Evolutionary conservation across 2,888 invertebrate species (phyloP).

Genomic region (Drosophila siamana): DNA sequence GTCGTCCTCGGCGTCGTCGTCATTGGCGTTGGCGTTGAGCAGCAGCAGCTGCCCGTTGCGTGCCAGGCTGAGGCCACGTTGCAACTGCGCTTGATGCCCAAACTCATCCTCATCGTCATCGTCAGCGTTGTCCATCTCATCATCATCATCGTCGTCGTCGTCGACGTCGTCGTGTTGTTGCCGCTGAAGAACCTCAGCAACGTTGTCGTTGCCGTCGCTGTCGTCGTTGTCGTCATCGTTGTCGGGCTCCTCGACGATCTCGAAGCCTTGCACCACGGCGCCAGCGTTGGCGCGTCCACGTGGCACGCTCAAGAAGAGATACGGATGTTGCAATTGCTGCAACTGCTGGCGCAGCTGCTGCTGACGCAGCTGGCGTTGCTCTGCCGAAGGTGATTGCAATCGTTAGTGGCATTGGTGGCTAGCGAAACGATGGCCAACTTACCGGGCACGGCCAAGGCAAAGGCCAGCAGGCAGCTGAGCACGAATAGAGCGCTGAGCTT

Average conservation of each 20-base stretch:
- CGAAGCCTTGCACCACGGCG: conserved; percentile 70
- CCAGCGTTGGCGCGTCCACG: conserved; percentile 70
- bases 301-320: conserved; percentile 76
- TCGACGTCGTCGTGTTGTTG: conserved; percentile 7
- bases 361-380: conserved; percentile 45
- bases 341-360: conserved; percentile 35
- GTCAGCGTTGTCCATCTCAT: conserved; percentile 8
- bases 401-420: neutral
- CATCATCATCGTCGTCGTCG: conserved; percentile 30
- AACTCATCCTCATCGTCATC: conserved; percentile 13
- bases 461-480: conserved; percentile 61
- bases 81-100: neutral
- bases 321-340: conserved; percentile 71
- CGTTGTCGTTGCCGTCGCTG: conserved; percentile 31
- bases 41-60: conserved; percentile 45
- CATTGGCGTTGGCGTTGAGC: conserved; percentile 4
- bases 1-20: conserved; percentile 2
- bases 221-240: conserved; percentile 35
- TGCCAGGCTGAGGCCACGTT: conserved; percentile 25
- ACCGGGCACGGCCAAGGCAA: conserved; percentile 68
- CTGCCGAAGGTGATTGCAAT: conserved; percentile 38
- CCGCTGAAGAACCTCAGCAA: too few relatives aligned
- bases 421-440: conserved; percentile 30
- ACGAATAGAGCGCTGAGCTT: conserved; percentile 56
- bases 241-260: conserved; percentile 60